These are phyloP conservation scores for Pipistrellus pipistrellus DNA, from an alignment of 2,797 vertebrate genomes.

Conservation along the genomic window DNA sequence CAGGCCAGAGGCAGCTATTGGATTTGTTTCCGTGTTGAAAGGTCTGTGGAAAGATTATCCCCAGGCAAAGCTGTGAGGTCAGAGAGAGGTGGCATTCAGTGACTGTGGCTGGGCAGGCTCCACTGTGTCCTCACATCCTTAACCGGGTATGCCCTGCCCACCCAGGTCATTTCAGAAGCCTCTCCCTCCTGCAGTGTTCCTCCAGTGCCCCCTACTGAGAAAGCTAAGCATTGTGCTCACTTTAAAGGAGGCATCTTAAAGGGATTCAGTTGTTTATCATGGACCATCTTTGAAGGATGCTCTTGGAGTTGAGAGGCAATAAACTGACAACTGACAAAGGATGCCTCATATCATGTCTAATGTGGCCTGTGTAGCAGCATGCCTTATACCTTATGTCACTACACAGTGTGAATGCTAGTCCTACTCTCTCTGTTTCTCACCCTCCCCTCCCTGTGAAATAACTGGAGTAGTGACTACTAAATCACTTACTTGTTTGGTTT, in stretches of 20 bases:
- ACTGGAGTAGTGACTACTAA: neutral
- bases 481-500: neutral
- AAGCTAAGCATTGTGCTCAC: neutral
- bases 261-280: neutral
- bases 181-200: neutral
- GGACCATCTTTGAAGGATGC: neutral
- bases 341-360: neutral
- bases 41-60: neutral
- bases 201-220: constrained; percentile 6
- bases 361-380: neutral
- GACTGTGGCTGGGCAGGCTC: neutral
- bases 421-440: neutral
- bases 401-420: neutral
- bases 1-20: neutral
- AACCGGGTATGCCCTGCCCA: neutral
- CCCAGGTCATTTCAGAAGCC: neutral
- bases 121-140: neutral
- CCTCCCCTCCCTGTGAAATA: neutral
- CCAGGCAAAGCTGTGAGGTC: neutral
- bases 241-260: neutral
- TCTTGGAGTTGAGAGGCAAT: neutral
- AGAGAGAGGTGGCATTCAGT: neutral
- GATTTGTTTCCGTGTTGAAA: neutral
- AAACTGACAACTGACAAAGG: neutral
- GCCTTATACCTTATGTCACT: neutral